phyloP scores from a whole-genome alignment of 2,797 vertebrate genomes.

The Gymnodraco acuticeps region DNA sequence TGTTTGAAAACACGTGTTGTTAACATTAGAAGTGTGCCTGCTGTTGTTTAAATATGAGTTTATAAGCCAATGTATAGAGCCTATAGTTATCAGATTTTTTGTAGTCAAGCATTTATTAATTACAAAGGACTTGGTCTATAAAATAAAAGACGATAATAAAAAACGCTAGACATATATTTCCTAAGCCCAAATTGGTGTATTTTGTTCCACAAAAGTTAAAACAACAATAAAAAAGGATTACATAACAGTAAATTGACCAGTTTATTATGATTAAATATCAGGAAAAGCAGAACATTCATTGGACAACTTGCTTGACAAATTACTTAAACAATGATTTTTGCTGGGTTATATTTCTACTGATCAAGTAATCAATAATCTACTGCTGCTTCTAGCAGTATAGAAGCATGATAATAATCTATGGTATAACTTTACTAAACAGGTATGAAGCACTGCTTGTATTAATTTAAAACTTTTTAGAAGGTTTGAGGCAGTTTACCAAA shows the following conservation, averaged over 20 bases:
- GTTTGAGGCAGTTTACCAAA: background rate
- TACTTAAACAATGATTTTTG: background rate
- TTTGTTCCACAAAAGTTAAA: background rate
- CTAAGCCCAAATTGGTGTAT: background rate
- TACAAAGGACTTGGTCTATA: background rate
- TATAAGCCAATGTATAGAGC: background rate
- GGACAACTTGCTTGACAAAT: background rate
- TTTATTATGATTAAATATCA: background rate
- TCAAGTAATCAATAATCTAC: too few species aligned
- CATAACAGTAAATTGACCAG: background rate
- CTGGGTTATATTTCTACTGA: too few species aligned
- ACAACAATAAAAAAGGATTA: background rate
- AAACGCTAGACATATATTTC: background rate
- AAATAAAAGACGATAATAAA: background rate
- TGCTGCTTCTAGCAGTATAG: background rate
- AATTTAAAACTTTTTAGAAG: background rate
- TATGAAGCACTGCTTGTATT: background rate
- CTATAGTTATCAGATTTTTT: background rate
- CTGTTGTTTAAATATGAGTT: background rate
- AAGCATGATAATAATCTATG: background rate
- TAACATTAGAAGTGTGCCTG: slow-evolving; percentile 4
- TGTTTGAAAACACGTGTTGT: slow-evolving; percentile 7
- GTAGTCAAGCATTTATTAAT: background rate
- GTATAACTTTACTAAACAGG: background rate
- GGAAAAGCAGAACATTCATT: background rate